A percentile compares a stretch with the other conserved stretches of the same genome.
Conservation (phyloP, 2,888 invertebrate species). For the Alviniconcha strummeri region DNA sequence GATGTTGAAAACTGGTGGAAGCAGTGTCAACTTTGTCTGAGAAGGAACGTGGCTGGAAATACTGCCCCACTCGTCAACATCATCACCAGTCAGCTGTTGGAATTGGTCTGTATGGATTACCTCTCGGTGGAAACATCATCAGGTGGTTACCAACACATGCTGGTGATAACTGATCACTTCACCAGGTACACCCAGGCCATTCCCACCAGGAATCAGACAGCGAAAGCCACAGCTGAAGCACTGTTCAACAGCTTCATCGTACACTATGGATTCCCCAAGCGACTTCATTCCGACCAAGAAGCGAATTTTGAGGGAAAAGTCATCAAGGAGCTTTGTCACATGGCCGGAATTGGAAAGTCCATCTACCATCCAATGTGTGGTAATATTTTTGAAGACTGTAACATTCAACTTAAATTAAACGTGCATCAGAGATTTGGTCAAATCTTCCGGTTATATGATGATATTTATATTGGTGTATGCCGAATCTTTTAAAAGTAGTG, state of each 20-base stretch:
- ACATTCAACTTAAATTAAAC: too few species aligned
- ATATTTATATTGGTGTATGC: too few species aligned
- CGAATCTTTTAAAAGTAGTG: too few species aligned
- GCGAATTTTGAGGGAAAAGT: slow-evolving; percentile 12
- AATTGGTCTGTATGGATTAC: slow-evolving; percentile 5
- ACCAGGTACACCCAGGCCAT: background rate
- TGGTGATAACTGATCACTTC: slow-evolving; percentile 25
- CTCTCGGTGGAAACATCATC: slow-evolving; percentile 10
- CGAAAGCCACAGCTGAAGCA: slow-evolving; percentile 9
- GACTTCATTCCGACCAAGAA: slow-evolving; percentile 11
- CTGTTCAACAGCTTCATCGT: slow-evolving; percentile 23
- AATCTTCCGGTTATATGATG: too few species aligned
- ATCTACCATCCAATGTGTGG: slow-evolving; percentile 22
- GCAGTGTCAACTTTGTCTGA: background rate
- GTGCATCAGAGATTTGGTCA: too few species aligned
- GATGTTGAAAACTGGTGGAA: background rate
- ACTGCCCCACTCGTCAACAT: slow-evolving; percentile 6
- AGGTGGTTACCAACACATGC: slow-evolving; percentile 15
- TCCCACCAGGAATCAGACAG: slow-evolving; percentile 8
- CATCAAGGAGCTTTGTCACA: background rate
- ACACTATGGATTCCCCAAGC: slow-evolving; percentile 12
- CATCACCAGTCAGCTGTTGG: background rate
- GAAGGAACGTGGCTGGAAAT: too few species aligned
- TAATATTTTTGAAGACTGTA: background rate
- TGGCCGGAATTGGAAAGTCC: background rate